These are phyloP conservation scores for Podarcis lilfordi DNA, from an alignment of 2,797 vertebrate species.

Conservation along the genomic window DNA sequence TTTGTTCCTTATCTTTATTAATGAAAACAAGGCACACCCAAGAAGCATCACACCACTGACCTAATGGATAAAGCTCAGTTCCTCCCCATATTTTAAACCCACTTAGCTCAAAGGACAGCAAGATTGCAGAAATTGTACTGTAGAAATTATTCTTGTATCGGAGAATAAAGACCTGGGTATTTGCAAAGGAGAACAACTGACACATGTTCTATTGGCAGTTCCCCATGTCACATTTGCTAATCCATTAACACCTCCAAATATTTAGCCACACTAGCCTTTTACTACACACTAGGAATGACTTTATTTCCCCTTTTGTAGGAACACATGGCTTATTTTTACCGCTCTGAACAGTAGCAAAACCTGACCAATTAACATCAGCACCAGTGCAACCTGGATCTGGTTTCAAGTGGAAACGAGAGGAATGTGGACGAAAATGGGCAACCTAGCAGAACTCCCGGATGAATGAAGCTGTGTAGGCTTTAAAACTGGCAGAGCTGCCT, in stretches of 20 bases:
- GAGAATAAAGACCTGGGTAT: background rate
- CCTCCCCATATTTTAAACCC: background rate
- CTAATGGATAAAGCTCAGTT: background rate
- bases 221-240: background rate
- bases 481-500: conserved; percentile 3
- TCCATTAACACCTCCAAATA: conserved; percentile 19
- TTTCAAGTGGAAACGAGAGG: conserved; percentile 53
- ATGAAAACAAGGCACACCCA: background rate
- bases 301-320: conserved; percentile 50
- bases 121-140: background rate
- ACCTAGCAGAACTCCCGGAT: background rate
- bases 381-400: conserved; percentile 22
- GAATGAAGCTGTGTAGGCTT: background rate
- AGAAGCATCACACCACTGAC: background rate
- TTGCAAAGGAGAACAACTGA: conserved; percentile 3
- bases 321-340: conserved; percentile 35
- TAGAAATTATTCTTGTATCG: background rate
- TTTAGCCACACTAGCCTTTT: conserved; percentile 40
- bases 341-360: conserved; percentile 54
- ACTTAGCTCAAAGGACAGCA: background rate
- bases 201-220: background rate
- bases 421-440: background rate
- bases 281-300: conserved; percentile 40
- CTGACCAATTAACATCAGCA: conserved; percentile 41
- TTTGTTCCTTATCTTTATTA: too few species aligned